phyloP scores from a whole-genome alignment of 2,888 invertebrate species.

The Ophion ellenae region DNA sequence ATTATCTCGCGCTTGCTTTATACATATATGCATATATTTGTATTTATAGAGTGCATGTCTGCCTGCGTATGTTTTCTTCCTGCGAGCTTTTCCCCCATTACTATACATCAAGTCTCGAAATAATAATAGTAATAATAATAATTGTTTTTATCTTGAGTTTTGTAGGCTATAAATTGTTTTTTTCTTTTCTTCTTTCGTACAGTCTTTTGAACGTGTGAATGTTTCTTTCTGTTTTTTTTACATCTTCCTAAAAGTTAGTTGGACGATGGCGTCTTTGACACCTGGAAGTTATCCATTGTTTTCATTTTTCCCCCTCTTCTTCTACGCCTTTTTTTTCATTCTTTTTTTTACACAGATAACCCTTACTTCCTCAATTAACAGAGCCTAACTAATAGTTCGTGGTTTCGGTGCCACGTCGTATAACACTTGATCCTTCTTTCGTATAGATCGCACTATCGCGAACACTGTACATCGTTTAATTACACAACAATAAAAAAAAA shows the following conservation, averaged over 20 bases:
- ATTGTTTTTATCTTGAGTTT: slow-evolving; percentile 76
- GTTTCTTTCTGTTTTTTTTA: slow-evolving; percentile 68
- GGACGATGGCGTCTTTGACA: slow-evolving; percentile 82
- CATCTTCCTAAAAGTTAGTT: slow-evolving; percentile 80
- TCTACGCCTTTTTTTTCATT: slow-evolving; percentile 27
- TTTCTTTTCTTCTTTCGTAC: slow-evolving; percentile 76
- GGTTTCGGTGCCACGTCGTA: slow-evolving; percentile 70
- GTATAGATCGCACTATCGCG: slow-evolving; percentile 52
- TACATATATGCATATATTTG: slow-evolving; percentile 42
- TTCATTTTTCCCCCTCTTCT: slow-evolving; percentile 58
- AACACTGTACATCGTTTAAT: slow-evolving; percentile 63
- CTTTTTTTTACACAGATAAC: slow-evolving; percentile 49
- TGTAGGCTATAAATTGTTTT: slow-evolving; percentile 75
- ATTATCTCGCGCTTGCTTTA: slow-evolving; percentile 35
- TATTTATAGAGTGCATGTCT: neutral
- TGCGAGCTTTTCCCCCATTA: slow-evolving; percentile 57
- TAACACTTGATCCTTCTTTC: slow-evolving; percentile 63
- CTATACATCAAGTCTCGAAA: slow-evolving; percentile 72
- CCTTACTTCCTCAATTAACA: slow-evolving; percentile 63
- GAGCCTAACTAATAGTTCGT: slow-evolving; percentile 77
- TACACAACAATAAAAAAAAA: neutral
- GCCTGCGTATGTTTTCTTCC: slow-evolving; percentile 26
- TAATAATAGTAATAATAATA: slow-evolving; percentile 64
- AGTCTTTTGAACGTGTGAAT: slow-evolving; percentile 82
- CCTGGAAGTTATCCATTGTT: slow-evolving; percentile 76